Percentiles rank a stretch among this genome's conserved stretches.
phyloP scores from a whole-genome alignment of 92 coral and sea anemone species.

The Porites cylindrica region DNA sequence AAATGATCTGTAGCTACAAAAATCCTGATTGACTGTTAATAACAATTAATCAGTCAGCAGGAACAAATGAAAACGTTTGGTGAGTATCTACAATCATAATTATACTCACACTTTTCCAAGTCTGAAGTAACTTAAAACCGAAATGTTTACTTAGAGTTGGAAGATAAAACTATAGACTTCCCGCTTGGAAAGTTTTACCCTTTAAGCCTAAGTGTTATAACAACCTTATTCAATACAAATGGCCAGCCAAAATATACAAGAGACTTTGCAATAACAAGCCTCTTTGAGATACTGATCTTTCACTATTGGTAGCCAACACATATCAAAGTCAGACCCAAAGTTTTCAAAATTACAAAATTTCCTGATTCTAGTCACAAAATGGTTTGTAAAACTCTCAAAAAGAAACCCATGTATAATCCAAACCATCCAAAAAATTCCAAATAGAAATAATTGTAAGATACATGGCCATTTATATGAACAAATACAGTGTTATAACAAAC shows the following conservation, averaged over 20 bases:
- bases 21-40: not conserved
- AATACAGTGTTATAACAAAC: not conserved
- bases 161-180: not conserved
- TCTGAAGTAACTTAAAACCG: not conserved
- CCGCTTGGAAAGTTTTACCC: conserved; percentile 8
- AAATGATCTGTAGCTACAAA: conserved; percentile 7
- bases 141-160: not conserved
- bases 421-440: not conserved
- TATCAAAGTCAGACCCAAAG: no score
- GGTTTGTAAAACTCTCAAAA: not conserved
- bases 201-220: not conserved
- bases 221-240: not conserved
- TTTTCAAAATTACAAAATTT: no score
- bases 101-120: not conserved
- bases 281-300: no score
- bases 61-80: not conserved
- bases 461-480: not conserved
- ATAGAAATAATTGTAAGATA: no score
- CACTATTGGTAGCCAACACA: no score
- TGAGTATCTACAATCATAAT: not conserved
- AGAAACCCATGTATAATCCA: not conserved
- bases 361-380: not conserved
- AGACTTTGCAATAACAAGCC: no score
- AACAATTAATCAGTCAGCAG: not conserved
- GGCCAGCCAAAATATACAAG: not conserved